These are phyloP conservation scores for Nansenia antarctica DNA, from an alignment of 2,113 vertebrate species.

Conservation along the genomic window DNA sequence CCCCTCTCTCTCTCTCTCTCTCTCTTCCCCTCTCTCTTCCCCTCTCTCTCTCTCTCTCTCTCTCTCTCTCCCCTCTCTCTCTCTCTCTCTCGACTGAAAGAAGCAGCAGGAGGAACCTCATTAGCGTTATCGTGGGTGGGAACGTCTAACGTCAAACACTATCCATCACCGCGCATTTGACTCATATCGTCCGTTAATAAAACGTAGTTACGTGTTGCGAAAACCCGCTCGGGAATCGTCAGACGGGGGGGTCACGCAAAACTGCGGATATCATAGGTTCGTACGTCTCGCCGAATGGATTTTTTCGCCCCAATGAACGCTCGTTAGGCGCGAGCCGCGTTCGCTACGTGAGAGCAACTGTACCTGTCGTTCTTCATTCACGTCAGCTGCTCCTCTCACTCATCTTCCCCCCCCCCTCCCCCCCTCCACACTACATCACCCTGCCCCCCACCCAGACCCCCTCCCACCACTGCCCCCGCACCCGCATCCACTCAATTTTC, in stretches of 20 bases:
- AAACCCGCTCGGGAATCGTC: constrained; percentile 7
- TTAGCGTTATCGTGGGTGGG: constrained; percentile 25
- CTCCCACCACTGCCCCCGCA: background rate
- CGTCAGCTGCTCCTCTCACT: constrained; percentile 40
- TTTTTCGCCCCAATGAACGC: background rate
- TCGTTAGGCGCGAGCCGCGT: background rate
- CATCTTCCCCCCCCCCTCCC: constrained; percentile 26
- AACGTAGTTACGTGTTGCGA: constrained; percentile 22
- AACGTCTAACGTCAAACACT: constrained; percentile 35
- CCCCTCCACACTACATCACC: constrained; percentile 30
- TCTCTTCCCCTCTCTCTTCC: too few relatives aligned
- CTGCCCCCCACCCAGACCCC: background rate
- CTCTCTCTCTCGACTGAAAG: too few relatives aligned
- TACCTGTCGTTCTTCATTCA: constrained; percentile 58
- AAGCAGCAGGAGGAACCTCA: constrained; percentile 19
- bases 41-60: too few relatives aligned
- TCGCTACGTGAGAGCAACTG: constrained; percentile 36
- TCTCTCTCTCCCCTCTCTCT: too few relatives aligned
- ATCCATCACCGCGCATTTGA: constrained; percentile 40
- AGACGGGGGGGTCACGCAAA: constrained; percentile 7
- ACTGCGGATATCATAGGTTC: constrained; percentile 15
- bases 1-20: too few relatives aligned
- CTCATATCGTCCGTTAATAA: constrained; percentile 20
- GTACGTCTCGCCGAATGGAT: constrained; percentile 1
- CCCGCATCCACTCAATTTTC: constrained; percentile 21